phyloP scores from a whole-genome alignment of 2,888 invertebrate genomes.

The Pollenia amentaria region DNA sequence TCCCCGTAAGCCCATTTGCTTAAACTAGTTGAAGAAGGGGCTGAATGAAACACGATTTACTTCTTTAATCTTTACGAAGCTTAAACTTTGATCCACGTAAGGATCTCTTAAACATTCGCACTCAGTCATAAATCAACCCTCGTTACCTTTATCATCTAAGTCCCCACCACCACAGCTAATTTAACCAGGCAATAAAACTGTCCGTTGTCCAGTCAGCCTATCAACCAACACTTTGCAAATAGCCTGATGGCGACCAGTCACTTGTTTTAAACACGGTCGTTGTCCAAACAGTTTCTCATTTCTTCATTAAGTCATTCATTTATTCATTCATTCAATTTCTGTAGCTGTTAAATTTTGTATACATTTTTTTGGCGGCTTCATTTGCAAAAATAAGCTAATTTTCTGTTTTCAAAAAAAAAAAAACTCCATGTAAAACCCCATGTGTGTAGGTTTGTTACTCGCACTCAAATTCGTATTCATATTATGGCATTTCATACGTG shows the following conservation, averaged over 20 bases:
- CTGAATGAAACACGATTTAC: too few species aligned
- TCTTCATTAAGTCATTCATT: conserved; percentile 55
- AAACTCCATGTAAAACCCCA: conserved; percentile 15
- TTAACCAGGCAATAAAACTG: neutral
- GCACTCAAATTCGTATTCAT: conserved; percentile 42
- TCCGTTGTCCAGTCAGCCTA: neutral
- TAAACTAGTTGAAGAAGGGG: too few species aligned
- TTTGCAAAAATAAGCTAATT: conserved; percentile 37
- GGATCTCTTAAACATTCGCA: too few species aligned
- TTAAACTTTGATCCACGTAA: too few species aligned
- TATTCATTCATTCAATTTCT: conserved; percentile 44
- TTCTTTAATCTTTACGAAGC: too few species aligned
- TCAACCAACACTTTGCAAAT: conserved; percentile 39
- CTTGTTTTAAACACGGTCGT: conserved; percentile 55
- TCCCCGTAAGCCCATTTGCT: too few species aligned
- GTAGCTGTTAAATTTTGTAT: conserved; percentile 6
- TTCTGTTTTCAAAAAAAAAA: conserved; percentile 16
- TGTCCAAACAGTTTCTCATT: conserved; percentile 44
- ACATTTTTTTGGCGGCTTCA: conserved; percentile 34
- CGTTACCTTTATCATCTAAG: neutral
- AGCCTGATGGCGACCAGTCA: conserved; percentile 65
- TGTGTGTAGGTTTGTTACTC: conserved; percentile 54
- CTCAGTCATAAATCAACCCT: neutral
- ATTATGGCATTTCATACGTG: conserved; percentile 65
- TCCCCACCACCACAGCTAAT: conserved; percentile 9